Percentiles rank a stretch among this genome's conserved stretches.
phyloP scores from a whole-genome alignment of 1,140 invertebrate genomes.

The Bombyx mori region DNA sequence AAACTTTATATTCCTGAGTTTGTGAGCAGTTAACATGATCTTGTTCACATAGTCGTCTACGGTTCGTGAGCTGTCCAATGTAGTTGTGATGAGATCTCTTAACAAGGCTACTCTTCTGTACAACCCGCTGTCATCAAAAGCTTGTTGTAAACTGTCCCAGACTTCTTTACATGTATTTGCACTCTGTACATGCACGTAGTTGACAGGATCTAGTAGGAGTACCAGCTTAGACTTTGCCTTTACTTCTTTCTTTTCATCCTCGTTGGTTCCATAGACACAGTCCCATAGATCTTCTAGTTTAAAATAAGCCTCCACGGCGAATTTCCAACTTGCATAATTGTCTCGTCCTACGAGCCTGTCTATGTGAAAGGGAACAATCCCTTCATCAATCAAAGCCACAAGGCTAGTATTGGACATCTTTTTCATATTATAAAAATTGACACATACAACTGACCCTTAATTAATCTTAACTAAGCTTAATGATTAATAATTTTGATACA shows the following conservation, averaged over 20 bases:
- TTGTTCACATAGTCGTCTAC: conserved; percentile 25
- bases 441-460: too few relatives aligned
- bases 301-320: conserved; percentile 19
- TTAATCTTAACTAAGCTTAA: too few relatives aligned
- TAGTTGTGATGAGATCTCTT: conserved; percentile 21
- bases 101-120: conserved; percentile 23
- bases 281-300: conserved; percentile 15
- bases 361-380: conserved; percentile 6
- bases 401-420: background rate
- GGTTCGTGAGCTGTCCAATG: conserved; percentile 16
- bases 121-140: conserved; percentile 31
- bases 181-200: conserved; percentile 19
- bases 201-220: conserved; percentile 12
- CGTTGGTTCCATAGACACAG: conserved; percentile 1
- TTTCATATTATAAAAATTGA: too few relatives aligned
- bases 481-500: too few relatives aligned
- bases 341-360: conserved; percentile 19
- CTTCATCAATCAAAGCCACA: too few relatives aligned
- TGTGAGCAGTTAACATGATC: conserved; percentile 23
- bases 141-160: conserved; percentile 22
- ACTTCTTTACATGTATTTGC: conserved; percentile 25
- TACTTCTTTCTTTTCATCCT: conserved; percentile 4
- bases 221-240: conserved; percentile 16
- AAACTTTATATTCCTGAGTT: conserved; percentile 39
- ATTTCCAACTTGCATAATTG: conserved; percentile 23